A percentile compares a stretch with the other conserved stretches of the same genome.
These are phyloP conservation scores for Cephus spinipes DNA, from an alignment of 2,888 invertebrate species.

Conservation along the genomic window DNA sequence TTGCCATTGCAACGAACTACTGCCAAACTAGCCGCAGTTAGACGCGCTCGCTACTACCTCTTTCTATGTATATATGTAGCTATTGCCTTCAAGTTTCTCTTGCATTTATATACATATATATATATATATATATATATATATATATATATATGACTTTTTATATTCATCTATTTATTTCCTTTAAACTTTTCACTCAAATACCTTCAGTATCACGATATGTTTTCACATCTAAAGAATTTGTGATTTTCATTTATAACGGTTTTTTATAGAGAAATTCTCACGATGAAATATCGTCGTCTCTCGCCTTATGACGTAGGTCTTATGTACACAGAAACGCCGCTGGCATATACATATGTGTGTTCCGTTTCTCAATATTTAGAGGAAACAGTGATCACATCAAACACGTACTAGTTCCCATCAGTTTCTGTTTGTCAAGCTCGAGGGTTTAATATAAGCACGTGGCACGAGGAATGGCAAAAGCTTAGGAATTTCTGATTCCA, in stretches of 20 bases:
- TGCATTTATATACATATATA: not conserved
- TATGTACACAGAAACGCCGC: not conserved
- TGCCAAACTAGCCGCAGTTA: not conserved
- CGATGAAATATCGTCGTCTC: not conserved
- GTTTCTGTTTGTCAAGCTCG: not conserved
- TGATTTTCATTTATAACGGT: not conserved
- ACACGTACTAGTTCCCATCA: not conserved
- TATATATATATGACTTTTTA: not conserved
- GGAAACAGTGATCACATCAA: not conserved
- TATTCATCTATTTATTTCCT: not conserved
- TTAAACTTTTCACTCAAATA: not conserved
- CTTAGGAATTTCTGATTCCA: not conserved
- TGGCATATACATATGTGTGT: not conserved
- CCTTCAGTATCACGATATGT: not conserved
- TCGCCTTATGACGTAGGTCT: not conserved
- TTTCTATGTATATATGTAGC: not conserved
- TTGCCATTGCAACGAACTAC: not conserved
- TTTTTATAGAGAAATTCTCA: not conserved
- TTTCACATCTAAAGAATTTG: not conserved
- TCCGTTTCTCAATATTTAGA: not conserved
- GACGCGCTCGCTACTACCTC: not conserved
- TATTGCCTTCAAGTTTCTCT: not conserved
- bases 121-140: no score
- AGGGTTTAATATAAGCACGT: not conserved
- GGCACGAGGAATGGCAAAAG: not conserved